phyloP scores from a whole-genome alignment of 2,888 invertebrate genomes.

The Parascotia fuliginaria region DNA sequence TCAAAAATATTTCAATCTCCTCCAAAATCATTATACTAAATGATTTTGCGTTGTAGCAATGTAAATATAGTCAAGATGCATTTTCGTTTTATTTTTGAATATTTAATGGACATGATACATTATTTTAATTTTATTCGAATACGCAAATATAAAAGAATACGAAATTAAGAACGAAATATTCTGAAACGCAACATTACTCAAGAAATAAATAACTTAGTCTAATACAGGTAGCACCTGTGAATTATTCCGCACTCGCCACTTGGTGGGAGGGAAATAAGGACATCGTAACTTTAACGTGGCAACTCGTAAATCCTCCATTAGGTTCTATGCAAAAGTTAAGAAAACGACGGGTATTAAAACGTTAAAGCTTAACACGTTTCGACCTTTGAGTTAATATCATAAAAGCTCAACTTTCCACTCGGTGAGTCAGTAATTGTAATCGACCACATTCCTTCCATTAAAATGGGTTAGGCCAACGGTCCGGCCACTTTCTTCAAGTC shows the following conservation, averaged over 20 bases:
- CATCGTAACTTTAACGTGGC: constrained; percentile 26
- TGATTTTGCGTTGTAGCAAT: no score
- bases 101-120: no score
- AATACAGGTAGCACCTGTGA: not conserved
- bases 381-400: constrained; percentile 45
- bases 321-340: constrained; percentile 36
- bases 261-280: constrained; percentile 9
- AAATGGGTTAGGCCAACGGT: constrained; percentile 45
- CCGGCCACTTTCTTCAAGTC: constrained; percentile 46
- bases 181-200: no score
- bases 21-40: no score
- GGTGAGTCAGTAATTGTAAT: constrained; percentile 68
- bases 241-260: not conserved
- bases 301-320: constrained; percentile 34
- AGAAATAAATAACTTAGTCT: not conserved
- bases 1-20: no score
- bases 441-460: constrained; percentile 74
- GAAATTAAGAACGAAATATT: no score
- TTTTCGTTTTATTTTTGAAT: no score
- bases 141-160: no score
- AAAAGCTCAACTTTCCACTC: constrained; percentile 68
- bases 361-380: constrained; percentile 27
- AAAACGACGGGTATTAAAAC: constrained; percentile 30
- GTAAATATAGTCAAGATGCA: no score
- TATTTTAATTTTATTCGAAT: no score